Evolutionary conservation across 2,888 invertebrate species (phyloP).

Genomic region (Melanotus villosus): DNA sequence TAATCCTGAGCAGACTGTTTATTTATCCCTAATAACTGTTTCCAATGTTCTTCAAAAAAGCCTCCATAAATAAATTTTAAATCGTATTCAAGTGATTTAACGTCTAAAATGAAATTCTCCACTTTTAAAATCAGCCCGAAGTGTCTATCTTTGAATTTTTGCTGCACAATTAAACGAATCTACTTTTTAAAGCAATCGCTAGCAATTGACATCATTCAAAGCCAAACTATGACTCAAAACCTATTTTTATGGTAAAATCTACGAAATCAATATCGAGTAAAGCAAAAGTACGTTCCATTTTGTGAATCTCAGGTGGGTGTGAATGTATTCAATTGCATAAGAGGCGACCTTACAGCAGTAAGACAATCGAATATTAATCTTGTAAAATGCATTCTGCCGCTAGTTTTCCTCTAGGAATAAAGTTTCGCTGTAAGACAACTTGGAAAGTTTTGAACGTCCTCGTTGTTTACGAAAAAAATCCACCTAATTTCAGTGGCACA

Average conservation of each 20-base stretch:
- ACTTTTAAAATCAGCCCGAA: no score
- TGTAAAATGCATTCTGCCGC: background rate
- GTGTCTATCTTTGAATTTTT: no score
- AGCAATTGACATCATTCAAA: background rate
- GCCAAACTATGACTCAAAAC: no score
- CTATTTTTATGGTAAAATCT: no score
- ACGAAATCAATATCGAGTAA: background rate
- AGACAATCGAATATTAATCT: background rate
- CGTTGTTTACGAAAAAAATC: background rate
- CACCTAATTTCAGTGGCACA: background rate
- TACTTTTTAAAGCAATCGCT: background rate
- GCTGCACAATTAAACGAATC: no score
- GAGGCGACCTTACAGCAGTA: background rate
- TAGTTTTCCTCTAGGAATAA: background rate
- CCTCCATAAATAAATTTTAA: no score
- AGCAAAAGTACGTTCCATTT: background rate
- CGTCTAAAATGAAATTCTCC: no score
- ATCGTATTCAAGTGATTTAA: no score
- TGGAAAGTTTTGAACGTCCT: background rate
- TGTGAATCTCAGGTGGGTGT: background rate
- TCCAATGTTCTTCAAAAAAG: no score
- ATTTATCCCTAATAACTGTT: no score
- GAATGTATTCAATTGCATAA: background rate
- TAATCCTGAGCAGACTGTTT: no score
- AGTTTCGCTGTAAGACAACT: background rate